Base-by-base conservation (phyloP, 2,888 invertebrate species). In the Dastarcus helophoroides region DNA sequence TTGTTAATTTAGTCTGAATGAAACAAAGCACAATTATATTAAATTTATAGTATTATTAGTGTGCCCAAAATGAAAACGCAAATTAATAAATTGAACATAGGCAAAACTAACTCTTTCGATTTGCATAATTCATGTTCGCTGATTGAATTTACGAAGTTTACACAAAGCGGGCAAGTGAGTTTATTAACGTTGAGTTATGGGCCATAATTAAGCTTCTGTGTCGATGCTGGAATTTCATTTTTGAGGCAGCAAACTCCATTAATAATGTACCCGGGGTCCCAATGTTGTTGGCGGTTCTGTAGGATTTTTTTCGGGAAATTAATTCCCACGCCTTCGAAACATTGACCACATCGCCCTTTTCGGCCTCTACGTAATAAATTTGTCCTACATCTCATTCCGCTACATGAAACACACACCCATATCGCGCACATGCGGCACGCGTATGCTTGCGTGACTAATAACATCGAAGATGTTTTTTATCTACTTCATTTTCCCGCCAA, bases 301-400 rank as follows among this genome's bases (percentile, higher is more conserved):
- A 21, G 11, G 25, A 4, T 14, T 27, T 37, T 40, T 40, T 38
- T 38, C 21, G 31, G 22, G 33, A 39, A 39, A 37, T 37, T 37
- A 31, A 30, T 35, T 36, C 27, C 28, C 26, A 26, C 24, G 32
- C 47, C 49, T 48, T 45, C 48, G 46, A 51, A 50, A 50, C 51
- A 45, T 39, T 48, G 50, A 47, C 49, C 47, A 42, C 40, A 13
- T 23, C 27, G 30, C 27, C 42, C 41, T 43, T 40, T 41, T 42
- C 43, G 42, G 40, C 43, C 47, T 41, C 36, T 40, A 22, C 40
- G 39, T 48, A 49, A 50, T 50, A 51, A 51, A 54, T 54, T 53
- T 51, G 52, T 52, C 50, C 51, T 49, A 49, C 50, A 49, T 51
- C 50, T 51, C 49, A 54, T 54, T 54, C 54, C 52, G 47, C 48